Evolutionary conservation across 2,797 vertebrate genomes (phyloP).

Genomic region (Epinephelus malabaricus): DNA sequence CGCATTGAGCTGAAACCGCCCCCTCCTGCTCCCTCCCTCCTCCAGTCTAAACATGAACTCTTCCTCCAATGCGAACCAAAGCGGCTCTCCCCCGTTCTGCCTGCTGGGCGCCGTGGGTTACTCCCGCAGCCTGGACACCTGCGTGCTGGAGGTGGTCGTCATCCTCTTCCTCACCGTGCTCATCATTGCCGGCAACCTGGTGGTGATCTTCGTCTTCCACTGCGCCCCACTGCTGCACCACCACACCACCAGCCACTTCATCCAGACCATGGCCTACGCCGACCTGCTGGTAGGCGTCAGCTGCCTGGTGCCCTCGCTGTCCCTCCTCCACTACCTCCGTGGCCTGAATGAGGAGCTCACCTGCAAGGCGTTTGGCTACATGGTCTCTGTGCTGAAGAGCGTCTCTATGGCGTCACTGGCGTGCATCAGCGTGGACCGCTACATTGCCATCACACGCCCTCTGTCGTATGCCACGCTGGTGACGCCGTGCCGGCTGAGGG

Average conservation of each 20-base stretch:
- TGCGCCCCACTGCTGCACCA: slow-evolving; percentile 96
- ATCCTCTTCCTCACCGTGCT: slow-evolving; percentile 94
- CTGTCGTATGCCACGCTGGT: slow-evolving; percentile 93
- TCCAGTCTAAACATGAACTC: slow-evolving; percentile 76
- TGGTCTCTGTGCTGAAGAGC: slow-evolving; percentile 95
- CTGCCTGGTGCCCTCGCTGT: slow-evolving; percentile 94
- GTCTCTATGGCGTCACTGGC: slow-evolving; percentile 97
- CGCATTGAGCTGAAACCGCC: slow-evolving; percentile 47
- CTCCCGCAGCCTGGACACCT: slow-evolving; percentile 90
- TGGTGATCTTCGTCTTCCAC: slow-evolving; percentile 97
- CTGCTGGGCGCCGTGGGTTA: slow-evolving; percentile 90
- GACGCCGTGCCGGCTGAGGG: slow-evolving; percentile 92
- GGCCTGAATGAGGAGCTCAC: slow-evolving; percentile 90
- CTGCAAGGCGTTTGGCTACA: slow-evolving; percentile 94
- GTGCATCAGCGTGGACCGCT: slow-evolving; percentile 95
- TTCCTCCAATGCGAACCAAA: slow-evolving; percentile 86
- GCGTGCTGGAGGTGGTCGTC: slow-evolving; percentile 92
- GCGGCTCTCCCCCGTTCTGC: slow-evolving; percentile 88
- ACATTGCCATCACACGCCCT: slow-evolving; percentile 94
- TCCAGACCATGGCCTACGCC: slow-evolving; percentile 97
- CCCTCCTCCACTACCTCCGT: slow-evolving; percentile 89
- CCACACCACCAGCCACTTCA: slow-evolving; percentile 96
- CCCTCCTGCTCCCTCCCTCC: neutral
- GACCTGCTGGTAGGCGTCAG: slow-evolving; percentile 95
- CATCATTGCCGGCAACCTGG: slow-evolving; percentile 94